Evolutionary conservation across 2,888 invertebrate genomes (phyloP).

Genomic region (Pedicia rivosa): DNA sequence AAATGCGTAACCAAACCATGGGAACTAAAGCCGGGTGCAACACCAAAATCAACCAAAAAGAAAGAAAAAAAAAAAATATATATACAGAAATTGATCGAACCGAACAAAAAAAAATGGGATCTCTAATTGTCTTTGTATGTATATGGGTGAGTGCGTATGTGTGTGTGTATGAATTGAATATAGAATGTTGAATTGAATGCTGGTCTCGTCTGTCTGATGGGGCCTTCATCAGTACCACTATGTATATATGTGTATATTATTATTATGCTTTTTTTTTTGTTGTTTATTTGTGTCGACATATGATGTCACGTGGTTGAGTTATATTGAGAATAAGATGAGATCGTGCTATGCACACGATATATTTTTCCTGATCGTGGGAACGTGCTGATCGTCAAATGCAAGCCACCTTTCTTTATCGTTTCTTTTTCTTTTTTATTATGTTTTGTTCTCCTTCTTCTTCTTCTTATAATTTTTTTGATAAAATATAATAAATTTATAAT

Average conservation of each 20-base stretch:
- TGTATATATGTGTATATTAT: no score
- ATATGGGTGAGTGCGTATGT: not conserved
- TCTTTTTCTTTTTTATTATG: no score
- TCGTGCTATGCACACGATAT: not conserved
- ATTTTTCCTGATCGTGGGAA: not conserved
- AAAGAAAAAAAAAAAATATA: not conserved
- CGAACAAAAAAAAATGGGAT: not conserved
- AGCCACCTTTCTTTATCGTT: no score
- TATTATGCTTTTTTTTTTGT: not conserved
- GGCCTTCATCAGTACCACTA: no score
- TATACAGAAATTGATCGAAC: not conserved
- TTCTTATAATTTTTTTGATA: no score
- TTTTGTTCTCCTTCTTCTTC: no score
- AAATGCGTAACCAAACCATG: no score
- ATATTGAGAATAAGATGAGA: not conserved
- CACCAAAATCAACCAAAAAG: no score
- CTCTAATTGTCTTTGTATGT: not conserved
- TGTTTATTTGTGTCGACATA: not conserved
- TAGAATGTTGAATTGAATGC: not conserved
- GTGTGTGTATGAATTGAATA: not conserved
- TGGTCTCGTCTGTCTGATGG: no score
- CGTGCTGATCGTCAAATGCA: no score
- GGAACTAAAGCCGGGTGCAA: not conserved
- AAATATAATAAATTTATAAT: no score
- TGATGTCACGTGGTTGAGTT: not conserved